These are phyloP conservation scores for Scrobipalpa atriplicella DNA, from an alignment of 2,888 invertebrate genomes.

Conservation along the genomic window DNA sequence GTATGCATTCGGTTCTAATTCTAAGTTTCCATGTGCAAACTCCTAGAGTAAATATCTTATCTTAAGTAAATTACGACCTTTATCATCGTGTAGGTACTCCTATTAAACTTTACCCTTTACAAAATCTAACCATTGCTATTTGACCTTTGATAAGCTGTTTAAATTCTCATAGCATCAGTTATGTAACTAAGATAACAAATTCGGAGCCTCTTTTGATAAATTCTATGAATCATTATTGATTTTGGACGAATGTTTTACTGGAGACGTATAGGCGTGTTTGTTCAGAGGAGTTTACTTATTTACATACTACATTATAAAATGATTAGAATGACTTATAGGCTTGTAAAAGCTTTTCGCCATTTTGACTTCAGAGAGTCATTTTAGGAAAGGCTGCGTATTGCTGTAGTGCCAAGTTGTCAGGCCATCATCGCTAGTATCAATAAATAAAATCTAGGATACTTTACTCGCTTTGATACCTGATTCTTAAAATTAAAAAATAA, in stretches of 20 bases:
- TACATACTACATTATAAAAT: not conserved
- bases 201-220: slow-evolving; percentile 42
- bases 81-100: slow-evolving; percentile 3
- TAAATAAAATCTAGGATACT: no score
- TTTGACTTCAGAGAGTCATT: no score
- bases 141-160: slow-evolving; percentile 17
- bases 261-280: slow-evolving; percentile 20
- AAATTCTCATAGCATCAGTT: slow-evolving; percentile 31
- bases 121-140: not conserved
- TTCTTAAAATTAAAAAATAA: no score
- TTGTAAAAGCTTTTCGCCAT: no score
- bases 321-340: slow-evolving; percentile 13
- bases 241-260: slow-evolving; percentile 18
- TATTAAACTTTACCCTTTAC: slow-evolving; percentile 15
- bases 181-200: slow-evolving; percentile 31
- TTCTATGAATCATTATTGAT: slow-evolving; percentile 27
- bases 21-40: not conserved
- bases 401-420: no score
- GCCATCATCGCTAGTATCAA: no score
- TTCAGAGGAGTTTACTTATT: slow-evolving; percentile 4
- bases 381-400: no score
- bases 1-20: no score
- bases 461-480: no score
- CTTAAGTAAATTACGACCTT: slow-evolving; percentile 1
- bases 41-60: not conserved